Base-by-base conservation (phyloP, 1,140 invertebrate species). In the Eriosoma lanigerum region DNA sequence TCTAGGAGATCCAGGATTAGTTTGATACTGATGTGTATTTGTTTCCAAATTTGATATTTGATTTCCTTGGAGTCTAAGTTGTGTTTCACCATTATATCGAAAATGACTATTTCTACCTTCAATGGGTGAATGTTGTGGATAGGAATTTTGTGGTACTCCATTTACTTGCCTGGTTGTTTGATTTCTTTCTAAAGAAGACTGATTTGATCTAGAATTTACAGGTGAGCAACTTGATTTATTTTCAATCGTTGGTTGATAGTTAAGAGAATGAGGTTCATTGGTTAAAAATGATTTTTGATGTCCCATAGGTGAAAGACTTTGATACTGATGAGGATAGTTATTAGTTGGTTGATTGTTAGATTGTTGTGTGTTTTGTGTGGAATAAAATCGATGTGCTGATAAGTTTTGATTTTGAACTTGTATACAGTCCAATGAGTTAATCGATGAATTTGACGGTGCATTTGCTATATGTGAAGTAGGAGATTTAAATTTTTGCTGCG, bases 101-200 rank as follows among this genome's bases (percentile, higher is more conserved):
- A 78, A 78, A 78, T 78, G 52, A 38, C 72, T 52, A 6, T 17
- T 78, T 15, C 75, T 78, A 1, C 75, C 56, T 12, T 78, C 75
- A 5, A 78, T 56, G 1, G 75, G 54, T 2, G 75, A 78, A n/a
- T 78, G 32, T 62, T 78, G 75, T 10, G 75, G 38, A 29, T 78
- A 78, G 26, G 9, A 62, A 78, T 62, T 78, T 1, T 19, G 21
- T 1, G 72, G 32, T 15, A 26, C 48, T 15, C 26, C 29, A 6
- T 75, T 76, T 2, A 26, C 3, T 46, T 78, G 75, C 24, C 56
- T 62, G 38, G 44, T 44, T 12, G 54, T 46, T 58, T 32, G 72
- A 26, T 76, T 76, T 9, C 75, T 46, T 60, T 78, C 75, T 19
- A 78, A n/a, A 44, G 75, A 78, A 21, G 75, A 78, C 17, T 78